Conservation (phyloP, 1,140 invertebrate genomes). For the Dreissena rostriformis region DNA sequence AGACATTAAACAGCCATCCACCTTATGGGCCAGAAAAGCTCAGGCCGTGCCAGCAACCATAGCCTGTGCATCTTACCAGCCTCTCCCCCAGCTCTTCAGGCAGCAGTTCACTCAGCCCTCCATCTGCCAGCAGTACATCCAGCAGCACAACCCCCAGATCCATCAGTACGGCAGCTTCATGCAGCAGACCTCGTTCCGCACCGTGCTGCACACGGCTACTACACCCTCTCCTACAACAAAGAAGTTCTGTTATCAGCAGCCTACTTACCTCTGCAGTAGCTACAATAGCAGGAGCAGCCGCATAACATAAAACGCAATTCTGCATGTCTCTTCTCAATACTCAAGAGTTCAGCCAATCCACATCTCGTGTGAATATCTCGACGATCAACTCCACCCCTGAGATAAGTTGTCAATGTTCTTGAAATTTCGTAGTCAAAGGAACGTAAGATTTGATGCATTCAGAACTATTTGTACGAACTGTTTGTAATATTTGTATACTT, state of each 20-base stretch:
- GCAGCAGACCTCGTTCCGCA: constrained; percentile 32
- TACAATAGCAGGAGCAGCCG: constrained; percentile 14
- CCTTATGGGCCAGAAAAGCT: constrained; percentile 24
- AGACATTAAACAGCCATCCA: constrained; percentile 24
- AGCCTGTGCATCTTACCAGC: constrained; percentile 1
- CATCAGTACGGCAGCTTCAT: constrained; percentile 32
- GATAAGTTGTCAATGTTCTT: too few species aligned
- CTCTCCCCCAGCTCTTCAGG: constrained; percentile 13
- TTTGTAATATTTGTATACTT: too few species aligned
- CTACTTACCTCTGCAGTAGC: constrained; percentile 25
- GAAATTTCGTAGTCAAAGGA: too few species aligned
- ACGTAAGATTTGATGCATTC: too few species aligned
- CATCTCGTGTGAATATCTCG: too few species aligned
- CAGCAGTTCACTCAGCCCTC: constrained; percentile 19
- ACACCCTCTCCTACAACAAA: constrained; percentile 6
- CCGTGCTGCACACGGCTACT: constrained; percentile 14
- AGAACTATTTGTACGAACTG: too few species aligned
- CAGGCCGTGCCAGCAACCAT: constrained; percentile 18
- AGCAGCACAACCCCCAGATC: constrained; percentile 10
- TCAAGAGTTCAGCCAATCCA: too few species aligned
- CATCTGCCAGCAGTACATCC: constrained; percentile 11
- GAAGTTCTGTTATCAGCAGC: constrained; percentile 29
- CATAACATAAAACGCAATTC: too few species aligned
- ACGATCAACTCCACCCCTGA: too few species aligned
- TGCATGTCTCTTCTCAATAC: too few species aligned